phyloP scores from a whole-genome alignment of 2,113 vertebrate genomes.

The Lamprologus speciosus region DNA sequence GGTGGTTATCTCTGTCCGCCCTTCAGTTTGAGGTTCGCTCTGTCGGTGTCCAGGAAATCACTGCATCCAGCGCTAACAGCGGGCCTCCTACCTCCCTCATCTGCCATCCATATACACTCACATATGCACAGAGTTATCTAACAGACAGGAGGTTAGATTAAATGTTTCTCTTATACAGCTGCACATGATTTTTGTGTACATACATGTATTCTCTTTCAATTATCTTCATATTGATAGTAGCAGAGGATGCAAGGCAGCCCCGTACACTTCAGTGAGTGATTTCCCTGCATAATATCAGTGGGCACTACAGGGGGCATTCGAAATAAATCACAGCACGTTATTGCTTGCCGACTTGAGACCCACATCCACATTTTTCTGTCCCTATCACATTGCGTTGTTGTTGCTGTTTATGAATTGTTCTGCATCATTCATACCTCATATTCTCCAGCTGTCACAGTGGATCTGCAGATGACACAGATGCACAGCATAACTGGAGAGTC shows the following conservation, averaged over 20 bases:
- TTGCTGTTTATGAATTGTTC: conserved; percentile 33
- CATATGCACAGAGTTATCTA: background rate
- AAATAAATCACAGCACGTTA: conserved; percentile 40
- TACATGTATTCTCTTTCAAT: conserved; percentile 17
- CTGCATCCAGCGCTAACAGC: conserved; percentile 42
- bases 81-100: conserved; percentile 2
- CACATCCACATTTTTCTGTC: conserved; percentile 25
- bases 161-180: background rate
- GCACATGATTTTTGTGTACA: background rate
- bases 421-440: conserved; percentile 30
- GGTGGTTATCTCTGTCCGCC: conserved; percentile 53
- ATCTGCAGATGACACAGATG: conserved; percentile 40
- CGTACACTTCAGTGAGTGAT: background rate
- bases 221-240: conserved; percentile 8
- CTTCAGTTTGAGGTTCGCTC: conserved; percentile 45
- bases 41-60: conserved; percentile 32
- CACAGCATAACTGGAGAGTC: conserved; percentile 6
- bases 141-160: background rate
- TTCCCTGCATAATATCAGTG: conserved; percentile 38
- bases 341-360: conserved; percentile 16
- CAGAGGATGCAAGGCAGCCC: background rate
- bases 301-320: conserved; percentile 25
- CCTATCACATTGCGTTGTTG: conserved; percentile 27
- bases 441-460: conserved; percentile 16
- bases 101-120: background rate